A percentile compares a stretch with the other conserved stretches of the same genome.
These are phyloP conservation scores for Diplodus sargus DNA, from an alignment of 2,797 vertebrate genomes.

Conservation along the genomic window DNA sequence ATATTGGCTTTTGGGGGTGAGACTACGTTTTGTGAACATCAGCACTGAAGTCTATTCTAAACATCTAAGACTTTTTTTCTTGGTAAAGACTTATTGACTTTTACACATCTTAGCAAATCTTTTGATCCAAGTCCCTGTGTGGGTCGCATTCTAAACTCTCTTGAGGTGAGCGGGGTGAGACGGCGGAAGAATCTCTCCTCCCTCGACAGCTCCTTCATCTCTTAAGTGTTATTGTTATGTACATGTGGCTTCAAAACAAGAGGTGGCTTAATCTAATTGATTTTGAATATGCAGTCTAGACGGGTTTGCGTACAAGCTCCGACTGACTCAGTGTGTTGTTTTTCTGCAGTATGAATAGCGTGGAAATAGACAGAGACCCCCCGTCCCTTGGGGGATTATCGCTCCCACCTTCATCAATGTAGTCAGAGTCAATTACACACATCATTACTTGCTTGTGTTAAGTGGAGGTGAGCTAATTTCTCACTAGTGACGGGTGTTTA, in stretches of 20 bases:
- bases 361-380: slow-evolving; percentile 53
- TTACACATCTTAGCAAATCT: slow-evolving; percentile 58
- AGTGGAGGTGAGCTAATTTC: slow-evolving; percentile 75
- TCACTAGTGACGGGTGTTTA: slow-evolving; percentile 58
- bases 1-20: slow-evolving; percentile 25
- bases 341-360: slow-evolving; percentile 47
- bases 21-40: slow-evolving; percentile 19
- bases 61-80: slow-evolving; percentile 49
- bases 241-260: slow-evolving; percentile 17
- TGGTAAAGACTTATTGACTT: slow-evolving; percentile 58
- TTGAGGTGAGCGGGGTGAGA: slow-evolving; percentile 39
- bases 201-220: slow-evolving; percentile 15
- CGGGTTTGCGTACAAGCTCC: slow-evolving; percentile 42
- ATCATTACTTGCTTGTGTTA: slow-evolving; percentile 73
- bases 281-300: slow-evolving; percentile 50
- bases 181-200: slow-evolving; percentile 19
- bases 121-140: slow-evolving; percentile 53
- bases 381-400: slow-evolving; percentile 58
- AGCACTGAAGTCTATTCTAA: slow-evolving; percentile 23
- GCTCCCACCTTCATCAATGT: slow-evolving; percentile 63
- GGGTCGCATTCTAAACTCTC: slow-evolving; percentile 35
- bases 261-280: slow-evolving; percentile 52
- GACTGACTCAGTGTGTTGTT: slow-evolving; percentile 46
- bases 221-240: slow-evolving; percentile 17
- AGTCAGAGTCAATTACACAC: slow-evolving; percentile 80